Conservation (phyloP, 2,113 vertebrate species). For the Ptyas mucosa region DNA sequence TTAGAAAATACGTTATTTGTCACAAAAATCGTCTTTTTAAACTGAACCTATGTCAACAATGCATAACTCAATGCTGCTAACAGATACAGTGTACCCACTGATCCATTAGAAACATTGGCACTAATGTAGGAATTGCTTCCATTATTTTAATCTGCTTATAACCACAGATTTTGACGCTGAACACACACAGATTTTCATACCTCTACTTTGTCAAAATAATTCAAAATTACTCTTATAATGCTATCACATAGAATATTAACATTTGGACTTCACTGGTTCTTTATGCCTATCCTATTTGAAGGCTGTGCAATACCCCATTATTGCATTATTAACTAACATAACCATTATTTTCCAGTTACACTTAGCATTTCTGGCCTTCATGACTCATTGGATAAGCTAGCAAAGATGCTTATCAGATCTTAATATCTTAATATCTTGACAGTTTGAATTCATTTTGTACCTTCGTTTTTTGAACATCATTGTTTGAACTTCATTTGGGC, state of each 20-base stretch:
- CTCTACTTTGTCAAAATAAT: not conserved
- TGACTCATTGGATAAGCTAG: not conserved
- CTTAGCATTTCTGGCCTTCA: not conserved
- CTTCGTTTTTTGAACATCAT: not conserved
- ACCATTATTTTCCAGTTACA: too few species aligned
- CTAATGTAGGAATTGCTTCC: not conserved
- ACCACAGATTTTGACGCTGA: not conserved
- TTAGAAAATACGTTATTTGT: not conserved
- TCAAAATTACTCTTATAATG: not conserved
- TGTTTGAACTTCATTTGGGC: too few species aligned
- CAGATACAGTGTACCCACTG: not conserved
- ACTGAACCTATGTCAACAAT: not conserved
- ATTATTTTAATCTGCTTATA: not conserved
- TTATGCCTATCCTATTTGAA: not conserved
- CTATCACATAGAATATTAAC: not conserved
- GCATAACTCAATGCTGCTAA: not conserved
- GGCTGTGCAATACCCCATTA: too few species aligned
- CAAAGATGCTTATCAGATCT: not conserved
- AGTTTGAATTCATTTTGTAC: not conserved
- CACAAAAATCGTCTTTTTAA: not conserved
- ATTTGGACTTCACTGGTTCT: too few species aligned
- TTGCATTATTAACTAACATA: too few species aligned
- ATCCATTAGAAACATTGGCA: not conserved
- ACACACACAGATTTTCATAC: not conserved
- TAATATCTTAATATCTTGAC: not conserved